Conservation (phyloP, 1,140 invertebrate species). For the Gyrodactylus salaris region DNA sequence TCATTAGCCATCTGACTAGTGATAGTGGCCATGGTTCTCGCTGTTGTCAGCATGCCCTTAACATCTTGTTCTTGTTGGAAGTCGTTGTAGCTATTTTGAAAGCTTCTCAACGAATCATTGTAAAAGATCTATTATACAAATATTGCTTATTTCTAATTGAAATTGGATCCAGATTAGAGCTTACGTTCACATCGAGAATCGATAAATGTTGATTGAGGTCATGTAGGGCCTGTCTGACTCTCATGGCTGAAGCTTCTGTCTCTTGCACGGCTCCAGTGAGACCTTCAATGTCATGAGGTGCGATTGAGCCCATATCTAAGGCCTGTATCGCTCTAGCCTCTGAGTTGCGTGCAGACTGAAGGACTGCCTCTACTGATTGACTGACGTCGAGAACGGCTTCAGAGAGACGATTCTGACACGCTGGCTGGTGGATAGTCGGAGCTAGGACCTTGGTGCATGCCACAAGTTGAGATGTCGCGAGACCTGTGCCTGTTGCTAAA, state of each 20-base stretch:
- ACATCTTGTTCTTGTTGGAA: neutral
- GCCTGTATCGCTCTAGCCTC: slow-evolving; percentile 1
- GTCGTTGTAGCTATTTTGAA: neutral
- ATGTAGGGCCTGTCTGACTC: neutral
- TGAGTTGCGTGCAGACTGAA: neutral
- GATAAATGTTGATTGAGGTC: neutral
- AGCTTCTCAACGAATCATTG: neutral
- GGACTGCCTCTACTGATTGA: slow-evolving; percentile 36
- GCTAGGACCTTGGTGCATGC: slow-evolving; percentile 55
- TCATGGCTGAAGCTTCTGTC: neutral
- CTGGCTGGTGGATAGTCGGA: slow-evolving; percentile 42
- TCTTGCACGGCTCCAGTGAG: neutral
- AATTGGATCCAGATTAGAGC: neutral
- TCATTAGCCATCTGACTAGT: neutral
- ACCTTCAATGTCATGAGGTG: neutral
- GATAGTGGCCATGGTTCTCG: neutral
- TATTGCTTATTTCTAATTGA: neutral
- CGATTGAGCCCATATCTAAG: neutral
- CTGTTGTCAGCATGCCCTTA: neutral
- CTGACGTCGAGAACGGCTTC: slow-evolving; percentile 65
- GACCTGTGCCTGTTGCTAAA: slow-evolving; percentile 67
- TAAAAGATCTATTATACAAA: neutral
- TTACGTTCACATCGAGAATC: neutral
- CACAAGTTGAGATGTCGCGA: slow-evolving; percentile 79
- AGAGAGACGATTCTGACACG: slow-evolving; percentile 65